Percentiles rank a stretch among this genome's conserved stretches.
These are phyloP conservation scores for Julus scandinavius DNA, from an alignment of 2,888 invertebrate genomes.

Conservation along the genomic window DNA sequence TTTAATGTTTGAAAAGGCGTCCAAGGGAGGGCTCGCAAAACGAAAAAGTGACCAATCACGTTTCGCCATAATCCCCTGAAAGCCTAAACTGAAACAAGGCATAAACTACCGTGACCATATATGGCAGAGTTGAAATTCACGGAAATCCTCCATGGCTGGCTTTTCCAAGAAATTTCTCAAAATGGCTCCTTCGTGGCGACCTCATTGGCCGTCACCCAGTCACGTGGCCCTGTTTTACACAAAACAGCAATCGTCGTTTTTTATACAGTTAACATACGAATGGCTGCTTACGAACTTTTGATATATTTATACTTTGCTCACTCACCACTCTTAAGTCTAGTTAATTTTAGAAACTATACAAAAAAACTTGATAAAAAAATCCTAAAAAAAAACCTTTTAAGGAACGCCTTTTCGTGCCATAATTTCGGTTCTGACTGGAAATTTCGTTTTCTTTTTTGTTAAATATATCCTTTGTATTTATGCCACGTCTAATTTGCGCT, in stretches of 20 bases:
- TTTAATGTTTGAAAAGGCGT: constrained; percentile 13
- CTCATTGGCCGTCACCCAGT: not conserved
- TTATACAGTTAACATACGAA: constrained; percentile 27
- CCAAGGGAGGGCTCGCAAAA: not conserved
- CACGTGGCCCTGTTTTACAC: constrained; percentile 8
- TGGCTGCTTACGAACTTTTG: not conserved
- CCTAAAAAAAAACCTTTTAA: not conserved
- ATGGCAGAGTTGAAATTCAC: not conserved
- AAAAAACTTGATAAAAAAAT: not conserved
- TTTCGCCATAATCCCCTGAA: not conserved
- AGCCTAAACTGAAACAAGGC: constrained; percentile 5
- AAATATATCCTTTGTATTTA: not conserved
- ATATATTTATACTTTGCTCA: not conserved
- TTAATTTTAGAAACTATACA: not conserved
- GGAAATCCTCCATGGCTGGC: constrained; percentile 1
- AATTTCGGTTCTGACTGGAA: not conserved
- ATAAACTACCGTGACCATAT: not conserved
- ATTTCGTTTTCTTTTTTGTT: not conserved
- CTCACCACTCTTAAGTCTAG: not conserved
- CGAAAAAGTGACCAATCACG: constrained; percentile 13
- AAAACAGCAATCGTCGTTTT: not conserved
- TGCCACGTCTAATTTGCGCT: constrained; percentile 21
- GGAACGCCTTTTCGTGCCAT: not conserved
- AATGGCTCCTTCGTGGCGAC: not conserved
- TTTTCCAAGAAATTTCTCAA: not conserved